These are phyloP conservation scores for Lagorchestes hirsutus DNA, from an alignment of 2,797 vertebrate species.

Conservation along the genomic window DNA sequence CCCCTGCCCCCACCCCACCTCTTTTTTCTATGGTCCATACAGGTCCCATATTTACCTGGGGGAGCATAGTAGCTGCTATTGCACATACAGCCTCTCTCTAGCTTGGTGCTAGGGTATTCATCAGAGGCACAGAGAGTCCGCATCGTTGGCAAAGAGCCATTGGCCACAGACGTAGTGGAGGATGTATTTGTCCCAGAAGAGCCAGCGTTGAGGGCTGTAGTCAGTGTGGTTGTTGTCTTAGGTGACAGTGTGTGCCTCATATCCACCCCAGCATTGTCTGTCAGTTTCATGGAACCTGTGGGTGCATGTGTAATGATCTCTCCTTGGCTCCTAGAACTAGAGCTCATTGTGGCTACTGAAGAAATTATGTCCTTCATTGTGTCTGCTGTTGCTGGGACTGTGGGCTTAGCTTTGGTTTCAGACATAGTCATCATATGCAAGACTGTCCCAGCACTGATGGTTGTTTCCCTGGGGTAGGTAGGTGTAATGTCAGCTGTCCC, in stretches of 20 bases:
- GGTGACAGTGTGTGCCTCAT: not conserved
- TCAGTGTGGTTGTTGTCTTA: not conserved
- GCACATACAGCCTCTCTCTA: not conserved
- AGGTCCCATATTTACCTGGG: slow-evolving; percentile 34
- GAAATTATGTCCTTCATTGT: not conserved
- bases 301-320: not conserved
- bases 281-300: not conserved
- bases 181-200: slow-evolving; percentile 17
- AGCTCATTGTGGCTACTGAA: not conserved
- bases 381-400: not conserved
- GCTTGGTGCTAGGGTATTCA: not conserved
- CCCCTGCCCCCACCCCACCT: not conserved
- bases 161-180: not conserved
- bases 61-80: slow-evolving; percentile 15
- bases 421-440: not conserved
- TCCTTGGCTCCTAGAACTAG: not conserved
- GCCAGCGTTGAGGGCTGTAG: not conserved
- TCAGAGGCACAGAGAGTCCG: slow-evolving; percentile 29
- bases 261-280: not conserved
- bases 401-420: not conserved
- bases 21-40: not conserved
- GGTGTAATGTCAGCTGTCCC: not conserved
- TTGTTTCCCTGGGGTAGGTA: not conserved
- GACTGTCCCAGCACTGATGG: not conserved
- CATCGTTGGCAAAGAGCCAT: not conserved